These are phyloP conservation scores for Florisuga fusca DNA, from an alignment of 2,797 vertebrate species.

Conservation along the genomic window DNA sequence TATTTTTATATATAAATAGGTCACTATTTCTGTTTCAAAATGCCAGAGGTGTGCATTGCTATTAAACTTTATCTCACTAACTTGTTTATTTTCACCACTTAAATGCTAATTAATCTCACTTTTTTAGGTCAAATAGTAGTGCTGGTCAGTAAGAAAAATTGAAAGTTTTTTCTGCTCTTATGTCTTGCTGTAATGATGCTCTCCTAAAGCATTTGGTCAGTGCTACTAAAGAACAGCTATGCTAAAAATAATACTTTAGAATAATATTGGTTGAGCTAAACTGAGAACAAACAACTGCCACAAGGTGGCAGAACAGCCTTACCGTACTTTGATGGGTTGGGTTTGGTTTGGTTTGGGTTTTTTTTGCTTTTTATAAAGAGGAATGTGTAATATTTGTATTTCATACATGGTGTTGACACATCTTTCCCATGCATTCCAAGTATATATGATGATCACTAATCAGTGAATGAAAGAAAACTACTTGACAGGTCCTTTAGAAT, in stretches of 20 bases:
- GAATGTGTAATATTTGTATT: slow-evolving; percentile 31
- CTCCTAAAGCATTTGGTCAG: slow-evolving; percentile 55
- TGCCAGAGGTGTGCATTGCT: neutral
- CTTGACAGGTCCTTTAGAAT: neutral
- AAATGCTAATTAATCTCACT: neutral
- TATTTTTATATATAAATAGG: neutral
- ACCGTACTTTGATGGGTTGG: neutral
- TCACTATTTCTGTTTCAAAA: neutral
- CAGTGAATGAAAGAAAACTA: slow-evolving; percentile 23
- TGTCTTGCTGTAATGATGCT: slow-evolving; percentile 8
- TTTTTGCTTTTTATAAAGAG: slow-evolving; percentile 24
- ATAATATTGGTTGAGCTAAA: neutral
- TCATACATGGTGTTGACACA: neutral
- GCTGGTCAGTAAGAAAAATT: neutral
- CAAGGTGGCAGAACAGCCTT: slow-evolving; percentile 75
- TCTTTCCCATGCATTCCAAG: slow-evolving; percentile 12
- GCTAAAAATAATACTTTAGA: slow-evolving; percentile 58
- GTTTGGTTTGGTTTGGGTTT: neutral
- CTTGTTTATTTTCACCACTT: neutral
- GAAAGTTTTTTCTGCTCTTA: neutral
- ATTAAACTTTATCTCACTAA: neutral
- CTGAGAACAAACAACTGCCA: slow-evolving; percentile 18
- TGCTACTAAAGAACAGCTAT: slow-evolving; percentile 7
- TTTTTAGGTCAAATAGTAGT: neutral
- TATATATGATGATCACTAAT: neutral